Conservation (phyloP, 2,888 invertebrate species). For the Lepidochrysops patricia region DNA sequence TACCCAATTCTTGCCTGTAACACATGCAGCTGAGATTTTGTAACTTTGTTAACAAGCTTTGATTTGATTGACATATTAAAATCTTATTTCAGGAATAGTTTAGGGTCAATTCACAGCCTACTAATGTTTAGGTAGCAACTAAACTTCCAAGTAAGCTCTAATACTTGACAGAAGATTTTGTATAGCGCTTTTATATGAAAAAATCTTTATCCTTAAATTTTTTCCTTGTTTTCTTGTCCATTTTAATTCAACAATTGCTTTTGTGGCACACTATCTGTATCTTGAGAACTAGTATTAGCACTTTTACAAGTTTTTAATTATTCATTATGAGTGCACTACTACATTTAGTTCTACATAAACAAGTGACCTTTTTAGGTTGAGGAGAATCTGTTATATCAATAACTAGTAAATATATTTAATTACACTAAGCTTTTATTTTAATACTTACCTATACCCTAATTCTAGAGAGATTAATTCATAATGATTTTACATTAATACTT, state of each 20-base stretch:
- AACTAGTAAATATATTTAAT: slow-evolving; percentile 10
- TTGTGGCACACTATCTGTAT: neutral
- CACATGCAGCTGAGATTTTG: neutral
- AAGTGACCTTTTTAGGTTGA: slow-evolving; percentile 13
- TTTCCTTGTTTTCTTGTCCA: too few relatives aligned
- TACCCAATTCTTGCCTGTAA: neutral
- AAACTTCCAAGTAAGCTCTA: too few relatives aligned
- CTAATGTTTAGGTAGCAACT: too few relatives aligned
- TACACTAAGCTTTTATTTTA: neutral
- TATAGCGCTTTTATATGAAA: too few relatives aligned
- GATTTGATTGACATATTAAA: neutral
- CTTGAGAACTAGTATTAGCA: neutral
- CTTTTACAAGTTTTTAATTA: neutral
- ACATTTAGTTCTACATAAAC: neutral
- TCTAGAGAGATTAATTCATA: too few relatives aligned
- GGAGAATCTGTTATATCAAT: slow-evolving; percentile 7
- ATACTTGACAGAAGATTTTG: neutral
- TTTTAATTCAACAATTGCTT: too few relatives aligned
- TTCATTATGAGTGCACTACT: neutral
- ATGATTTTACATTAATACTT: too few relatives aligned
- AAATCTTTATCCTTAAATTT: too few relatives aligned
- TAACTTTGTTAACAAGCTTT: neutral
- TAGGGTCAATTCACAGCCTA: too few relatives aligned
- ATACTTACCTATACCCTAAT: too few relatives aligned
- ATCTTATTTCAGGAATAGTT: too few relatives aligned